Evolutionary conservation across 2,888 invertebrate genomes (phyloP).

Genomic region (Tenthredo notha): DNA sequence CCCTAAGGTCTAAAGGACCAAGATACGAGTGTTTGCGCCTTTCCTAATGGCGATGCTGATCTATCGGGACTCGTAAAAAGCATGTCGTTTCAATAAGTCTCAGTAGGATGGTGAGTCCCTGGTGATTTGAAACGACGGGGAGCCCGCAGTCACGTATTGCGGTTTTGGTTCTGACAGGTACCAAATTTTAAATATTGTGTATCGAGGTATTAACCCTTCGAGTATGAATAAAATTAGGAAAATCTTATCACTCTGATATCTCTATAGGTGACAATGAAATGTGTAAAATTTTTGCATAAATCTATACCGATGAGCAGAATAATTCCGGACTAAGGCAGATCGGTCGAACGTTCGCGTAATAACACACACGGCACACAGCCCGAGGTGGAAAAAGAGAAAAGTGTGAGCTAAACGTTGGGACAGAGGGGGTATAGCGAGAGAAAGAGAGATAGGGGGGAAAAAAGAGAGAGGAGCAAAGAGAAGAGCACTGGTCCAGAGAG

Average conservation of each 20-base stretch:
- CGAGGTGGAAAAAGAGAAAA: constrained; percentile 74
- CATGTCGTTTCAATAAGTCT: constrained; percentile 51
- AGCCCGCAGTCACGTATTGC: constrained; percentile 21
- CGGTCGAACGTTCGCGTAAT: constrained; percentile 66
- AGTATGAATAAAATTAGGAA: neutral
- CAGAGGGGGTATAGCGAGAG: constrained; percentile 59
- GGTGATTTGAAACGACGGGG: constrained; percentile 32
- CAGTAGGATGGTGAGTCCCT: constrained; percentile 14
- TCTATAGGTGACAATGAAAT: neutral
- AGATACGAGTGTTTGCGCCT: constrained; percentile 48
- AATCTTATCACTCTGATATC: neutral
- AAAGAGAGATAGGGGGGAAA: constrained; percentile 68
- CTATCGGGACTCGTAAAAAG: constrained; percentile 53
- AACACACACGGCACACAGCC: constrained; percentile 73
- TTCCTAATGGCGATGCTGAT: constrained; percentile 43
- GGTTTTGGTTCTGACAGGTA: neutral
- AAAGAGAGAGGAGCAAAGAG: constrained; percentile 65
- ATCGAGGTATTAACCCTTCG: neutral
- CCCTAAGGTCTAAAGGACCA: constrained; percentile 24
- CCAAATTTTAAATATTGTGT: neutral
- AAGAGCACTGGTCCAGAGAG: constrained; percentile 55
- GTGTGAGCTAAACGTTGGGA: constrained; percentile 68
- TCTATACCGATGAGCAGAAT: neutral
- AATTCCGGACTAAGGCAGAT: constrained; percentile 5
- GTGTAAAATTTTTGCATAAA: constrained; percentile 4